These are phyloP conservation scores for Cyprinodon brontotheroides DNA, from an alignment of 2,113 vertebrate genomes.

Conservation along the genomic window DNA sequence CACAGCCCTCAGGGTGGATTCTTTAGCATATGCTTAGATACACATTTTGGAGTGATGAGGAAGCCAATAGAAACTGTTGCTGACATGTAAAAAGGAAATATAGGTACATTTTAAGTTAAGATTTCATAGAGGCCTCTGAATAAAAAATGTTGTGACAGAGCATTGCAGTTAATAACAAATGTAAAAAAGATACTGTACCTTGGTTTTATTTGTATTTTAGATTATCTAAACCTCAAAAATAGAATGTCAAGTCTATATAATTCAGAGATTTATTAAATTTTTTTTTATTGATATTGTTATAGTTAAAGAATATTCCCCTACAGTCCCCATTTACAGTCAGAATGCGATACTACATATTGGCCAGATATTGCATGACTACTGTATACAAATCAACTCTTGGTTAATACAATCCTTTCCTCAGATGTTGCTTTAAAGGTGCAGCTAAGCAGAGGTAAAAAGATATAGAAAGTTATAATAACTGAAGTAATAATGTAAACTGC, in stretches of 20 bases:
- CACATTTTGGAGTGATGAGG: slow-evolving; percentile 16
- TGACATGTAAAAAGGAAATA: background rate
- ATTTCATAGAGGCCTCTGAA: slow-evolving; percentile 14
- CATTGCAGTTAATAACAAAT: slow-evolving; percentile 1
- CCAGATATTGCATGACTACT: slow-evolving; percentile 42
- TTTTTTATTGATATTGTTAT: too few species aligned
- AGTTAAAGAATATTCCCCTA: too few species aligned
- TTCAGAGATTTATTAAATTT: too few species aligned
- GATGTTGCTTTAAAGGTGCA: slow-evolving; percentile 43
- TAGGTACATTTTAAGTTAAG: slow-evolving; percentile 13
- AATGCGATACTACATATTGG: slow-evolving; percentile 29
- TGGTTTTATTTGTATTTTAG: slow-evolving; percentile 11
- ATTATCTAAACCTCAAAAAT: background rate
- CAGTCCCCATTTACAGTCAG: too few species aligned
- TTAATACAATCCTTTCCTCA: slow-evolving; percentile 33
- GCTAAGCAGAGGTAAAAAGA: slow-evolving; percentile 48
- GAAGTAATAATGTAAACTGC: slow-evolving; percentile 25
- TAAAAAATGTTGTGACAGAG: slow-evolving; percentile 1
- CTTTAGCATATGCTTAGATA: slow-evolving; percentile 17
- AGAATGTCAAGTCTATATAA: too few species aligned
- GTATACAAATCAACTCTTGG: slow-evolving; percentile 27
- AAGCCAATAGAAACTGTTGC: slow-evolving; percentile 18
- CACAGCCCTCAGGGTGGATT: slow-evolving; percentile 28
- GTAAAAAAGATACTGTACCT: background rate
- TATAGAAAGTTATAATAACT: slow-evolving; percentile 23